Evolutionary conservation across 2,113 vertebrate species (phyloP).

Genomic region (Apus apus): DNA sequence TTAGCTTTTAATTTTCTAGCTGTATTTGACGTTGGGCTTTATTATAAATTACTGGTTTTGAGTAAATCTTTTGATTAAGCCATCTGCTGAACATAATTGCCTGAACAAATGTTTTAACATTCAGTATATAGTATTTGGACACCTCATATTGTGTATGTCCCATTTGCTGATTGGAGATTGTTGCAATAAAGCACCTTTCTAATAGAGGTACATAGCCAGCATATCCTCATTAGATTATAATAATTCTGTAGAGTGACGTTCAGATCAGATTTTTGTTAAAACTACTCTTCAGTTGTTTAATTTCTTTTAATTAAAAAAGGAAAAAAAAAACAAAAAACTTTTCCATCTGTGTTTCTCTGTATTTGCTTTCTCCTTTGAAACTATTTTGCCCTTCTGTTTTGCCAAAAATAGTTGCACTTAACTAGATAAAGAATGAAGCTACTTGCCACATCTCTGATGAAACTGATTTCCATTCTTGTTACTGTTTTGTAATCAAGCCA

Average conservation of each 20-base stretch:
- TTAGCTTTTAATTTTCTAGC: background rate
- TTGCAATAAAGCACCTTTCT: slow-evolving; percentile 17
- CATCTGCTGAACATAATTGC: background rate
- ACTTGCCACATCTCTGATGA: slow-evolving; percentile 7
- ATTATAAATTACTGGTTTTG: background rate
- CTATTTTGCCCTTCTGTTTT: slow-evolving; percentile 67
- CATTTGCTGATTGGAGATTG: slow-evolving; percentile 9
- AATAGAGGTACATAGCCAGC: background rate
- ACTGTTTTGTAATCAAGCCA: slow-evolving; percentile 36
- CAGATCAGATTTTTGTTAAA: slow-evolving; percentile 44
- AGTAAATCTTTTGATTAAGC: background rate
- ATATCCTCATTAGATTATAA: slow-evolving; percentile 18
- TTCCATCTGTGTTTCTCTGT: slow-evolving; percentile 63
- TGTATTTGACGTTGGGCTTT: background rate
- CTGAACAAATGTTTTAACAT: background rate
- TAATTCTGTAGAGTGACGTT: slow-evolving; percentile 24
- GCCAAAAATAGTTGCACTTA: slow-evolving; percentile 71
- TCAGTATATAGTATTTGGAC: background rate
- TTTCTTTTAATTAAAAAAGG: slow-evolving; percentile 53
- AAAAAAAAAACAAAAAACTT: background rate
- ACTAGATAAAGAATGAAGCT: slow-evolving; percentile 47
- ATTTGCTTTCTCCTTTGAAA: slow-evolving; percentile 58
- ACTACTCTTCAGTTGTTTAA: slow-evolving; percentile 17
- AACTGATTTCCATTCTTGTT: slow-evolving; percentile 11
- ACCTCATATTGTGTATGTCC: background rate